Evolutionary conservation across 2,113 vertebrate species (phyloP), one percentile per base, ranked within the genome.

Genomic region (Oryzias javanicus): DNA sequence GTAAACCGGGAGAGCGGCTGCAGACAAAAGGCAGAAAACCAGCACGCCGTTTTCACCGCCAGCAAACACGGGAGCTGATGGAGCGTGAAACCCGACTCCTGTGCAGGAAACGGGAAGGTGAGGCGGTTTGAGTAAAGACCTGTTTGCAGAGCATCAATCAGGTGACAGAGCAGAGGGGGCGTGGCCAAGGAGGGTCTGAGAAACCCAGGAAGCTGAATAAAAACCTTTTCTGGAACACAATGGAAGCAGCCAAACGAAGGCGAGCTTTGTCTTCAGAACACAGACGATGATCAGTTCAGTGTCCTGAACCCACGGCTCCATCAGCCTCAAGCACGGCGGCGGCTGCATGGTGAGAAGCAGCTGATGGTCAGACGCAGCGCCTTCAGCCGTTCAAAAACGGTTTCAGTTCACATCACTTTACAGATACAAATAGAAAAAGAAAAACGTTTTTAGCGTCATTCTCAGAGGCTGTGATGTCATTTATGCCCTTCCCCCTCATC

Each of bases 221-320:
- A 67, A 61, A 73, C 67, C 83, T 84, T 81, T n/a, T 90, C 80
- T 79, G n/a, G 52, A 60, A 76, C 71, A 86, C 81, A 76, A 76
- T 68, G 74, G 58, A 78, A 64, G 67, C 72, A 54, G 65, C 58
- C 72, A 71, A 66, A 35, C 71, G 74, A 89, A 86, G 69, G 79
- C 70, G n/a, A 4, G 0, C 76, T 74, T 84, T 83, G 85, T 89
- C 58, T 67, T 17, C 40, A 5, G 14, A 58, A 19, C 27, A 1
- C 40, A 42, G 55, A 89, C 86, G 88, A 85, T 81, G 59, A 20
- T 19, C 49, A 54, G 49, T 57, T 81, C 62, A 63, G 65, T 71
- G 53, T 68, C 74, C 76, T 54, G 42, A 64, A 44, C 82, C 76
- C 67, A 83, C 84, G 48, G 0, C 64, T 44, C 20, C 54, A 54